Base-by-base conservation (phyloP, 2,797 vertebrate genomes). In the Crocodylus rhombifer region DNA sequence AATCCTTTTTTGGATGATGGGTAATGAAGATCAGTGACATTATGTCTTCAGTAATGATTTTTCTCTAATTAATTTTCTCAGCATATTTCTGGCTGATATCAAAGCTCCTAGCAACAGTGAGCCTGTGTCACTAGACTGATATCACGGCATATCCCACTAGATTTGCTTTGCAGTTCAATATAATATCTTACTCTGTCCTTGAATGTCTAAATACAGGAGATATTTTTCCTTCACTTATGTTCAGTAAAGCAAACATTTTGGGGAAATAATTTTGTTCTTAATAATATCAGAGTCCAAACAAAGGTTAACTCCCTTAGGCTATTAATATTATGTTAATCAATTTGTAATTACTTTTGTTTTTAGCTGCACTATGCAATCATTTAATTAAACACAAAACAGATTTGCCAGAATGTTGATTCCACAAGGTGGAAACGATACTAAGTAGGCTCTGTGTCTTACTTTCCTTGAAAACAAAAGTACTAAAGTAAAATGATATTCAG, bases 11-110 rank as follows among this genome's bases (percentile, higher is more conserved):
- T 51, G 74, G 56, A 42, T 82, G n/a, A 94, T 77, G 14, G 21
- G 20, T 94, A 94, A 96, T 90, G 91, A 95, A 36, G 12, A 95
- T 94, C 91, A 90, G 89, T 80, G 80, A 77, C 64, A 94, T 92
- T 95, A 90, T 91, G 69, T 80, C 91, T 92, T 96, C 60, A 15
- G 63, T 96, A 96, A 96, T 93, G 28, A 80, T 94, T 96, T 92
- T 96, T 95, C 74, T 90, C 28, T 91, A 96, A 96, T 96, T 96
- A 96, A 96, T 96, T 97, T 96, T 95, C 90, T 95, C 21, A 91
- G 62, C 14, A 51, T 94, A 95, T 82, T 93, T 94, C 80, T 92
- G 14, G 13, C 74, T 91, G 85, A 90, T 92, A 96, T 82, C 82
- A 95, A 94, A 94, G 55, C 84, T 78, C 92, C 84, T 93, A 96